Evolutionary conservation across 2,113 vertebrate species (phyloP), one percentile per base, ranked within the genome.

Genomic region (Charadrius vociferus): DNA sequence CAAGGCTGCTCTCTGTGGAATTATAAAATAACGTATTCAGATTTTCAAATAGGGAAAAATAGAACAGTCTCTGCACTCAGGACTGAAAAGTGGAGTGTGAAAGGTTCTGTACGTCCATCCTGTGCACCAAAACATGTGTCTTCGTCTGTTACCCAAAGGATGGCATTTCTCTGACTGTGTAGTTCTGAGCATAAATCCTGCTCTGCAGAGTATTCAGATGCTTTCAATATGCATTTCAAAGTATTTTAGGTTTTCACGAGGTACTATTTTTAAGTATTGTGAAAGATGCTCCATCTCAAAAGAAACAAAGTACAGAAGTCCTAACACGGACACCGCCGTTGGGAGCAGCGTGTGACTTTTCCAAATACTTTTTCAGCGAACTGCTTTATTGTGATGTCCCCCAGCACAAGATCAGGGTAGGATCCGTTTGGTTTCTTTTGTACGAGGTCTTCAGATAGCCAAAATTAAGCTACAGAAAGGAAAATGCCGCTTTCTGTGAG

Each of bases 321-420:
- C 29, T 32, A 6, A 18, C 0, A 4, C 3, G 18, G 45, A 7
- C 37, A 5, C 7, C 16, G 2, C 30, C 1, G 0, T 11, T 68
- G 4, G 13, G 13, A 37, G 59, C 55, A 5, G 11, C 1, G 8
- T 4, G 3, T 1, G n/a, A 27, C 36, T 37, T 66, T 50, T 17
- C 73, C 36, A 53, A 5, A 7, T 1, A 0, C 7, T 29, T n/a
- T 30, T 36, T 37, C 45, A 39, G 50, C 19, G 11, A 6, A 19
- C 50, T 23, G n/a, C 41, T 12, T 0, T 4, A 14, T 10, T 3
- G 27, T 2, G 15, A 15, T 3, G 34, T 5, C n/a, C 39, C 23
- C 58, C 41, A 20, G 14, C 56, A 4, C 36, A 30, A 9, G 16
- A 7, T 26, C 61, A 1, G 62, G 52, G 1, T 2, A n/a, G 14